phyloP scores from a whole-genome alignment of 2,113 vertebrate genomes.

The Carassius carassius region DNA sequence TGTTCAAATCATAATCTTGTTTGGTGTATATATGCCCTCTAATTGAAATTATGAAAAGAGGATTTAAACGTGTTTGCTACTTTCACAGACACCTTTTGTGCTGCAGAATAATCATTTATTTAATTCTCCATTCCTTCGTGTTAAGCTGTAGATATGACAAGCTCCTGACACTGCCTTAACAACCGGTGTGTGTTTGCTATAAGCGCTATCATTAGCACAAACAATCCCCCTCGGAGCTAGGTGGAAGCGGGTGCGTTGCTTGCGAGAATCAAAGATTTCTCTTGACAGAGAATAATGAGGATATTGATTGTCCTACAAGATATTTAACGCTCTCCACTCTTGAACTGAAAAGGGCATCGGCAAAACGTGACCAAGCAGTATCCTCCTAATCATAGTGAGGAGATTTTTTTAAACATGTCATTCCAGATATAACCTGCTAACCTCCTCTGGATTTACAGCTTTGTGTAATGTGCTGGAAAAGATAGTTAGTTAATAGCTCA shows the following conservation, averaged over 20 bases:
- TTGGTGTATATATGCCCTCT: constrained; percentile 49
- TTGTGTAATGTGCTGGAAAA: background rate
- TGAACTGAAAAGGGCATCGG: constrained; percentile 59
- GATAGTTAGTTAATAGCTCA: background rate
- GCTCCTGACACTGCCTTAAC: constrained; percentile 44
- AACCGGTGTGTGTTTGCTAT: constrained; percentile 55
- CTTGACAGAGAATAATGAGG: constrained; percentile 74
- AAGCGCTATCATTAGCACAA: constrained; percentile 55
- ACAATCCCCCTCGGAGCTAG: constrained; percentile 34
- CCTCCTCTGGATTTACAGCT: background rate
- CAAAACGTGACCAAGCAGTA: constrained; percentile 43
- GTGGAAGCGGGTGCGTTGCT: constrained; percentile 54
- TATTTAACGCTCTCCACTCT: constrained; percentile 70
- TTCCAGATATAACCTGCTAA: background rate
- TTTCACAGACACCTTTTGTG: background rate
- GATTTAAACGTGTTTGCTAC: constrained; percentile 36
- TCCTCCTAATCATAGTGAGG: constrained; percentile 53
- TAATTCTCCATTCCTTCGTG: background rate
- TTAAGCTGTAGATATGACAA: constrained; percentile 2
- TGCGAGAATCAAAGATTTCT: constrained; percentile 68
- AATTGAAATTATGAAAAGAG: constrained; percentile 58
- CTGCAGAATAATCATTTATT: background rate
- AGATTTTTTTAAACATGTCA: constrained; percentile 31
- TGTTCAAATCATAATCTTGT: constrained; percentile 37
- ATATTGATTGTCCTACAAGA: constrained; percentile 69